Percentiles rank a stretch among this genome's conserved stretches.
Conservation (phyloP, 2,888 invertebrate genomes). For the Monopis laevigella region DNA sequence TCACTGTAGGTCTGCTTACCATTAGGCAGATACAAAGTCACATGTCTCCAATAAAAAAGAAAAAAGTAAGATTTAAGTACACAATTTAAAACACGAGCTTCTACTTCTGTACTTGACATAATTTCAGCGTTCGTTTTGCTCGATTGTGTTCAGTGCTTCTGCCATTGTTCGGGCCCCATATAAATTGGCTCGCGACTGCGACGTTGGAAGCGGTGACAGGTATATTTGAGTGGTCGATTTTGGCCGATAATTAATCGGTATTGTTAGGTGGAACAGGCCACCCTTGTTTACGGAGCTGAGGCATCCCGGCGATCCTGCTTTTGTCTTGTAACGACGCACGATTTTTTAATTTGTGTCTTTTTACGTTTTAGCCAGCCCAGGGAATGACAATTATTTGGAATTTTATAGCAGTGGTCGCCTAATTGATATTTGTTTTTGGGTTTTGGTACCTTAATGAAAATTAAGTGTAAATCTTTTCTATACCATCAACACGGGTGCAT, state of each 20-base stretch:
- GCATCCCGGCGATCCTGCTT: constrained; percentile 18
- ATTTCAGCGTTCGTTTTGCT: constrained; percentile 44
- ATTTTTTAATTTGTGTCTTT: constrained; percentile 30
- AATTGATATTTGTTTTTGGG: constrained; percentile 4
- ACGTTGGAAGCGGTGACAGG: constrained; percentile 59
- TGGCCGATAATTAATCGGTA: constrained; percentile 64
- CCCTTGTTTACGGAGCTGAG: constrained; percentile 43
- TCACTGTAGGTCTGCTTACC: too few species aligned
- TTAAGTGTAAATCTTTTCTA: too few species aligned
- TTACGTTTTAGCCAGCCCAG: constrained; percentile 3
- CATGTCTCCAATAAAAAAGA: too few species aligned
- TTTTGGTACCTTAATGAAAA: too few species aligned
- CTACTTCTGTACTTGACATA: neutral
- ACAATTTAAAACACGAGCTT: too few species aligned
- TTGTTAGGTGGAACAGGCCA: constrained; percentile 58
- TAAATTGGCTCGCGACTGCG: constrained; percentile 61
- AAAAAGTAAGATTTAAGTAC: too few species aligned
- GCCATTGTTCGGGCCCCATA: constrained; percentile 61
- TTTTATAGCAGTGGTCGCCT: constrained; percentile 5
- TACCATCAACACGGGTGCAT: too few species aligned
- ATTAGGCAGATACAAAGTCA: too few species aligned
- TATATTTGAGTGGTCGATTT: constrained; percentile 65
- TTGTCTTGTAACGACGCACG: constrained; percentile 27
- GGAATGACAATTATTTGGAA: constrained; percentile 11
- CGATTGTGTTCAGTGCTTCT: constrained; percentile 58